Evolutionary conservation across 2,797 vertebrate species (phyloP), one percentile per base, ranked within the genome.

Genomic region (Anguilla megastoma): DNA sequence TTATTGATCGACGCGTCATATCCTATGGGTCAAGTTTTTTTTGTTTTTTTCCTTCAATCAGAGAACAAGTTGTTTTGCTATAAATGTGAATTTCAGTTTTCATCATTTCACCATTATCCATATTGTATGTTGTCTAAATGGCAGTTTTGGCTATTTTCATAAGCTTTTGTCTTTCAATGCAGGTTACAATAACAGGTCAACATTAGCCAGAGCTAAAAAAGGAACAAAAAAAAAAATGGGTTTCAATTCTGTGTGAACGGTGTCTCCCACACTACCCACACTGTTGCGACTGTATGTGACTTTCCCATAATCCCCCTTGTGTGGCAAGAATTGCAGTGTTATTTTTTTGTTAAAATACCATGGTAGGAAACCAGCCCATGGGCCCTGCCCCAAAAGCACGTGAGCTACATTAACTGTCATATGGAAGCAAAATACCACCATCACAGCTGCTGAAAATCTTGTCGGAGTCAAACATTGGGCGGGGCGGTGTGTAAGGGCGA

Each of bases 21-120:
- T 85, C 54, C 27, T 41, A 7, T 12, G 33, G 30, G 12, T 85
- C 85, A 85, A 10, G 9, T 84, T 85, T 85, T 85, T 69, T 63
- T 56, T 82, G 41, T n/a, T 74, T 69, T 4, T 45, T 27, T 69
- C 21, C 16, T 84, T 63, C 10, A 71, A 83, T 86, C 24, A 76
- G 60, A 79, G 63, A 87, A 58, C 30, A 58, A 16, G 30, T 18
- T 52, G 2, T 84, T 87, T 83, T 84, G 48, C 14, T 27, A 36
- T 74, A 14, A 79, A 76, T 36, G 66, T 87, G 10, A 74, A 82
- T 79, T 27, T 4, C 33, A 16, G 9, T n/a, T 33, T 54, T 30
- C 36, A 33, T 54, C n/a, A 6, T 48, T 30, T 84, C 16, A 24
- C 7, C 27, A 33, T 3, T 79, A 21, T 41, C 76, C 12, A 76